Conservation (phyloP, 2,797 vertebrate species). For the Mus caroli region DNA sequence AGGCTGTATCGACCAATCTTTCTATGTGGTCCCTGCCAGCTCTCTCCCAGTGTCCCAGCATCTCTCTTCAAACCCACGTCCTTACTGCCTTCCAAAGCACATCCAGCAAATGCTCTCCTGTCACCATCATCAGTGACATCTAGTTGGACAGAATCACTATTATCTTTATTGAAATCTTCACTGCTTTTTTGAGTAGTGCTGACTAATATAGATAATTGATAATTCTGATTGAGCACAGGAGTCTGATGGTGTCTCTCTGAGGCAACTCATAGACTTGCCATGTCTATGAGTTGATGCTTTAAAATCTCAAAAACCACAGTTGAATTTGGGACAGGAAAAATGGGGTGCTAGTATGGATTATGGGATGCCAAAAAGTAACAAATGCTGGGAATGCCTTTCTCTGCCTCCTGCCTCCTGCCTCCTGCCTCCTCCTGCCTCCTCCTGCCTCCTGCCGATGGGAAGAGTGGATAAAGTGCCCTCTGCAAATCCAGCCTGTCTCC, state of each 20-base stretch:
- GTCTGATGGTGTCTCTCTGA: neutral
- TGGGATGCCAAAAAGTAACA: neutral
- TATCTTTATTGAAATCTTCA: neutral
- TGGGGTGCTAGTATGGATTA: neutral
- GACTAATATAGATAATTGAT: neutral
- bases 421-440: too few species aligned
- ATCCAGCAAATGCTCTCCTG: neutral
- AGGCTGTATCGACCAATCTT: neutral
- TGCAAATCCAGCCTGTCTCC: neutral
- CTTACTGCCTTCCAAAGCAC: slow-evolving; percentile 3
- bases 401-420: too few species aligned
- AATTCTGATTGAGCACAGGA: neutral
- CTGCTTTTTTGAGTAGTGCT: neutral
- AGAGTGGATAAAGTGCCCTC: neutral
- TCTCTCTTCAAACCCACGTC: neutral
- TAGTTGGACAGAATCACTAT: neutral
- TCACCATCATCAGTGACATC: neutral
- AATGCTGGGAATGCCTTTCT: neutral
- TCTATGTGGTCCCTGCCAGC: neutral
- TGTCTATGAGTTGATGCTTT: neutral
- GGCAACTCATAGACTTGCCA: neutral
- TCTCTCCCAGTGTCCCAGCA: neutral
- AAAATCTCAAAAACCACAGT: slow-evolving; percentile 14
- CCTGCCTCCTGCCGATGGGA: neutral
- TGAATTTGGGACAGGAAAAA: slow-evolving; percentile 21